A percentile compares a stretch with the other conserved stretches of the same genome.
phyloP scores from a whole-genome alignment of 2,888 invertebrate species.

The Peribatodes rhomboidaria region DNA sequence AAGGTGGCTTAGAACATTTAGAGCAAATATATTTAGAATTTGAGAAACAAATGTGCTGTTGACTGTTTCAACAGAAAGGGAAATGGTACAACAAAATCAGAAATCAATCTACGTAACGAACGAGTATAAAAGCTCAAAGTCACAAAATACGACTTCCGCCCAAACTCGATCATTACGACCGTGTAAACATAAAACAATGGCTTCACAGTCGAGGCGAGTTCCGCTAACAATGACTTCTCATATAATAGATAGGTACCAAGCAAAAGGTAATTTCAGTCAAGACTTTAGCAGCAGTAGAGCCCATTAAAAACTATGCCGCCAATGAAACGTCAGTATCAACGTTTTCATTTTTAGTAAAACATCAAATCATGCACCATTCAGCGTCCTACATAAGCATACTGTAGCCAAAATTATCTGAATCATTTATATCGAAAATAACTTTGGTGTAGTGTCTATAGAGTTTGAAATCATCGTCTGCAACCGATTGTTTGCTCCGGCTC shows the following conservation, averaged over 20 bases:
- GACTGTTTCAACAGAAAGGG: too few relatives aligned
- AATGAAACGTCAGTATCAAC: background rate
- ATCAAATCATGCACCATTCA: conserved; percentile 2
- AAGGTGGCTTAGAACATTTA: too few relatives aligned
- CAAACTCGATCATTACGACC: conserved; percentile 63
- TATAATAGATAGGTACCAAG: background rate
- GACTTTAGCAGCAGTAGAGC: background rate
- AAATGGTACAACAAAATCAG: conserved; percentile 4
- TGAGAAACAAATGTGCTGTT: too few relatives aligned
- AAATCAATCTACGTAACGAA: conserved; percentile 10
- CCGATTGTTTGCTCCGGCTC: conserved; percentile 76
- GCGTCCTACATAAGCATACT: background rate
- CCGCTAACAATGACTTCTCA: conserved; percentile 63
- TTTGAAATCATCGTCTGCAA: conserved; percentile 58
- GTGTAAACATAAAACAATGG: conserved; percentile 77
- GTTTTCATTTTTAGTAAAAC: background rate
- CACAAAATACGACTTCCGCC: conserved; percentile 36
- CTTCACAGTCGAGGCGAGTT: conserved; percentile 69
- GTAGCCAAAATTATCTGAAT: background rate
- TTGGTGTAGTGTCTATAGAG: background rate
- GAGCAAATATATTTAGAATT: too few relatives aligned
- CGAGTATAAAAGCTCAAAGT: conserved; percentile 22
- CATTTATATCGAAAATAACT: background rate
- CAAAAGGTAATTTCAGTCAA: background rate
- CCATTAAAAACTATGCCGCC: background rate